Evolutionary conservation across 30 jellyfish, hydroid and myxozoan species (phyloP).

Genomic region (Nemopilema nomurai): DNA sequence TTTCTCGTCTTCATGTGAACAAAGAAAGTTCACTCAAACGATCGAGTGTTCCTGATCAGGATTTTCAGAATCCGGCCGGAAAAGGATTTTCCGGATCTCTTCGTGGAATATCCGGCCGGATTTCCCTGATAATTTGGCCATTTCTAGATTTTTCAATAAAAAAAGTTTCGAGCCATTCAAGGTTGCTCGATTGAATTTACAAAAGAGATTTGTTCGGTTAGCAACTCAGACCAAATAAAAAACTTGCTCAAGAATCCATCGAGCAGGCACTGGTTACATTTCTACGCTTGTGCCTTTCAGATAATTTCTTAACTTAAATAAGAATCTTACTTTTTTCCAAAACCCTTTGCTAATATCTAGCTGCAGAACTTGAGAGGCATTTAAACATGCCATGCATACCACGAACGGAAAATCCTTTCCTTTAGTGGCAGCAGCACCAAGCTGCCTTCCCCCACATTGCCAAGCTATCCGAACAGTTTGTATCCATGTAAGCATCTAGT

Average conservation of each 20-base stretch:
- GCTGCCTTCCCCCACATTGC: constrained; percentile 52
- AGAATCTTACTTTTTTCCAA: neutral
- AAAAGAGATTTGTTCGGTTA: too few species aligned
- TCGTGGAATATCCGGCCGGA: neutral
- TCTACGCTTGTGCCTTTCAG: neutral
- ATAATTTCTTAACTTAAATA: neutral
- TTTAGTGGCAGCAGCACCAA: constrained; percentile 62
- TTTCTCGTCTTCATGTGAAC: constrained; percentile 46
- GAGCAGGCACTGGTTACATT: neutral
- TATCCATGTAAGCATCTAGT: constrained; percentile 43
- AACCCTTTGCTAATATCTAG: neutral
- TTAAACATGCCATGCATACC: constrained; percentile 26
- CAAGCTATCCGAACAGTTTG: constrained; percentile 22
- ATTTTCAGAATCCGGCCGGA: neutral
- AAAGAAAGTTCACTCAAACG: neutral
- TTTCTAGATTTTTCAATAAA: neutral
- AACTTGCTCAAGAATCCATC: too few species aligned
- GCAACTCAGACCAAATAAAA: neutral
- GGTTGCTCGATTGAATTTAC: neutral
- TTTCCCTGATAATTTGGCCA: neutral
- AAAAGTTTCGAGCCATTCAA: neutral
- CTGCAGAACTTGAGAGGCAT: constrained; percentile 48
- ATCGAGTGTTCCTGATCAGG: neutral
- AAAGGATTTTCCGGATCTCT: neutral
- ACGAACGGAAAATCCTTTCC: constrained; percentile 36